Evolutionary conservation across 2,888 invertebrate genomes (phyloP).

Genomic region (Zeuzera pyrina): DNA sequence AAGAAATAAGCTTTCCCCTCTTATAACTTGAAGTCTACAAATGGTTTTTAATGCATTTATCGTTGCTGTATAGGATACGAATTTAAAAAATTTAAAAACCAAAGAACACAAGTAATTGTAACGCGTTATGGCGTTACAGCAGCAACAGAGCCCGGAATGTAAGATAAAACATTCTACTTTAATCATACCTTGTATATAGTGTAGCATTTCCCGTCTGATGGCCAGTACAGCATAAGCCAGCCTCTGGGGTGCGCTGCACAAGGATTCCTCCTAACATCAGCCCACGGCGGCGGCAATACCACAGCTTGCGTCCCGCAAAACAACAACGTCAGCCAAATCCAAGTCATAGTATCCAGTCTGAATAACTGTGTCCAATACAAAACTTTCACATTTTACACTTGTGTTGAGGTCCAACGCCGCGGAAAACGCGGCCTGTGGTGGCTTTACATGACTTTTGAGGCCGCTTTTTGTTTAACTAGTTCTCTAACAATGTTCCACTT

Average conservation of each 20-base stretch:
- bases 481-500: background rate
- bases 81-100: too few relatives aligned
- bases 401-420: too few relatives aligned
- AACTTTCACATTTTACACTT: too few relatives aligned
- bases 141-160: too few relatives aligned
- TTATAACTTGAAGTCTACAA: too few relatives aligned
- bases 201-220: conserved; percentile 86
- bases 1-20: too few relatives aligned
- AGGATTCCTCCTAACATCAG: conserved; percentile 85
- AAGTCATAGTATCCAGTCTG: too few relatives aligned
- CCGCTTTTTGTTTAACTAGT: background rate
- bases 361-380: too few relatives aligned
- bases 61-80: too few relatives aligned
- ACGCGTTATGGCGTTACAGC: too few relatives aligned
- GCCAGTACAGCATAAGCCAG: conserved; percentile 91
- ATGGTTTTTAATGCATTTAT: too few relatives aligned
- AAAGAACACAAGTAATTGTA: too few relatives aligned
- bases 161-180: conserved; percentile 9
- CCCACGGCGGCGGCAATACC: conserved; percentile 89
- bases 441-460: background rate
- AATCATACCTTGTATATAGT: conserved; percentile 90
- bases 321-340: conserved; percentile 53
- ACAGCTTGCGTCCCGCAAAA: conserved; percentile 69
- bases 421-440: background rate
- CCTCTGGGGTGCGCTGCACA: conserved; percentile 86